Conservation (phyloP, 2,113 vertebrate genomes). For the Myiozetetes cayanensis region DNA sequence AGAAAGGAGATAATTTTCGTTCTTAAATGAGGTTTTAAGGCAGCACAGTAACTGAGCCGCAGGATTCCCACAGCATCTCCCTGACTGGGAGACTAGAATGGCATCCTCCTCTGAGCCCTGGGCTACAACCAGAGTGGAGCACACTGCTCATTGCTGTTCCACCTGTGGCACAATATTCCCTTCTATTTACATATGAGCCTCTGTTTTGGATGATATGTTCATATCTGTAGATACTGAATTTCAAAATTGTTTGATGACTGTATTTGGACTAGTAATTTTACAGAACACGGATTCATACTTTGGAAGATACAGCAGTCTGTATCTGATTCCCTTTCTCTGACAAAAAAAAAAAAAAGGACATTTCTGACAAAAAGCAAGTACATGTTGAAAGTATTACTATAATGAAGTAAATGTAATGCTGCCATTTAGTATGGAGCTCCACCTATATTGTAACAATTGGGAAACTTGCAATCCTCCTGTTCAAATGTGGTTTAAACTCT, state of each 20-base stretch:
- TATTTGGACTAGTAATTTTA: not conserved
- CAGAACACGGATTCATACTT: not conserved
- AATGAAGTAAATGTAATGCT: not conserved
- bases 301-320: not conserved
- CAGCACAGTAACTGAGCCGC: constrained; percentile 9
- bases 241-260: not conserved
- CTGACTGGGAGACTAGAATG: not conserved
- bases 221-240: not conserved
- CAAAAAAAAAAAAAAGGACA: too few relatives aligned
- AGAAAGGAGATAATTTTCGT: constrained; percentile 69
- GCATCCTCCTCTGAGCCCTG: not conserved
- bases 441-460: not conserved
- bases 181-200: not conserved
- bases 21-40: constrained; percentile 59
- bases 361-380: not conserved
- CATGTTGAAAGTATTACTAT: not conserved
- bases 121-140: not conserved
- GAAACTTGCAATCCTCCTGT: not conserved
- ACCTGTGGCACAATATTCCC: not conserved
- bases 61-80: constrained; percentile 14
- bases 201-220: not conserved
- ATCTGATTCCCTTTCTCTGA: not conserved
- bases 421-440: not conserved
- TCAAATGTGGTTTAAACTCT: not conserved
- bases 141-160: not conserved